These are phyloP conservation scores for Balanococcus diminutus DNA, from an alignment of 2,888 invertebrate species.

Conservation along the genomic window DNA sequence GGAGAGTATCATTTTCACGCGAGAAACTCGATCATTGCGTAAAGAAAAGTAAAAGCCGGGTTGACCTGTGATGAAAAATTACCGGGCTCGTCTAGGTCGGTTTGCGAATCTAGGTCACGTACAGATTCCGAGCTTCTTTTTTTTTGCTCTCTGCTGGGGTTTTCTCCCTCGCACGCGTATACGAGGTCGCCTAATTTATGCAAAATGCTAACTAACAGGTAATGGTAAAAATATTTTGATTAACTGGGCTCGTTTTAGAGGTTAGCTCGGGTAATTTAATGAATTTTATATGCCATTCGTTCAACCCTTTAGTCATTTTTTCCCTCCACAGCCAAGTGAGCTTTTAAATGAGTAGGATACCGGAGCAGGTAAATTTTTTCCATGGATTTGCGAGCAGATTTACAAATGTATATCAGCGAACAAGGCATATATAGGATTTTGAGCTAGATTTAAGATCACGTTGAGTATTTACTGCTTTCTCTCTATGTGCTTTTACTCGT, in stretches of 20 bases:
- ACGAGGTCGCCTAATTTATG: conserved; percentile 17
- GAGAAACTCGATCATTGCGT: conserved; percentile 23
- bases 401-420: neutral
- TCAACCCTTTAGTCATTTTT: conserved; percentile 10
- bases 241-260: conserved; percentile 28
- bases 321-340: neutral
- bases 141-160: neutral
- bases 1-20: conserved; percentile 13
- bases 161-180: neutral
- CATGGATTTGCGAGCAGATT: neutral
- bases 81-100: conserved; percentile 26
- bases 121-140: conserved; percentile 22
- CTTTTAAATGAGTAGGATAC: neutral
- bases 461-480: neutral
- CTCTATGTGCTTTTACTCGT: neutral
- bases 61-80: conserved; percentile 16
- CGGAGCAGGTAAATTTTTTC: neutral
- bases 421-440: too few species aligned
- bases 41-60: conserved; percentile 4
- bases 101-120: conserved; percentile 32
- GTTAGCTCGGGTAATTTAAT: conserved; percentile 4
- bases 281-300: conserved; percentile 15
- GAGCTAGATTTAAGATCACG: neutral
- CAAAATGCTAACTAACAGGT: conserved; percentile 35
- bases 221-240: conserved; percentile 21